phyloP scores from a whole-genome alignment of 2,113 vertebrate species.

The Pelmatolapia mariae region DNA sequence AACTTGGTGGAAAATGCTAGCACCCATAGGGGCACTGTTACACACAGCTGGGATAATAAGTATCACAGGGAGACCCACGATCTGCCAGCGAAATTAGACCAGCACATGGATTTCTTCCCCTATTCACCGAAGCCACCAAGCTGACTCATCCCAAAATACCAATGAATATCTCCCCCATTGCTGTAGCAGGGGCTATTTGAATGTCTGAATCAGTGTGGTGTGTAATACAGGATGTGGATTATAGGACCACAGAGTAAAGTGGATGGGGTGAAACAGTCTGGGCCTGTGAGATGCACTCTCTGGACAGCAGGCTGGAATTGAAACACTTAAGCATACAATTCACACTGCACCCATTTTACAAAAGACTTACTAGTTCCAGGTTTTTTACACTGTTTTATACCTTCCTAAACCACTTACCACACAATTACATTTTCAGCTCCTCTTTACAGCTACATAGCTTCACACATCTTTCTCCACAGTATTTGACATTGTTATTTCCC shows the following conservation, averaged over 20 bases:
- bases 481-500: neutral
- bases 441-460: neutral
- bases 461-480: neutral
- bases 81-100: constrained; percentile 38
- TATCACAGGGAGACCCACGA: constrained; percentile 33
- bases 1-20: constrained; percentile 62
- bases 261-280: constrained; percentile 21
- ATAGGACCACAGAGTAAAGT: constrained; percentile 42
- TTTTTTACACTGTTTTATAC: neutral
- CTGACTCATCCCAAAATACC: constrained; percentile 40
- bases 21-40: constrained; percentile 47
- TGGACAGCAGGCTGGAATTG: constrained; percentile 3
- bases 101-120: constrained; percentile 19
- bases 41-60: constrained; percentile 56
- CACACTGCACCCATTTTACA: neutral
- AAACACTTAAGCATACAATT: constrained; percentile 23
- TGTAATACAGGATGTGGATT: constrained; percentile 49
- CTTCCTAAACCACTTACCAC: neutral
- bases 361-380: neutral
- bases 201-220: constrained; percentile 46
- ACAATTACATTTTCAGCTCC: neutral
- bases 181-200: constrained; percentile 26
- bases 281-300: neutral
- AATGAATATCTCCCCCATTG: constrained; percentile 30
- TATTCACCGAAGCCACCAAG: constrained; percentile 9